A percentile compares a stretch with the other conserved stretches of the same genome.
Conservation (phyloP, 2,797 vertebrate genomes). For the Crocidura indochinensis region DNA sequence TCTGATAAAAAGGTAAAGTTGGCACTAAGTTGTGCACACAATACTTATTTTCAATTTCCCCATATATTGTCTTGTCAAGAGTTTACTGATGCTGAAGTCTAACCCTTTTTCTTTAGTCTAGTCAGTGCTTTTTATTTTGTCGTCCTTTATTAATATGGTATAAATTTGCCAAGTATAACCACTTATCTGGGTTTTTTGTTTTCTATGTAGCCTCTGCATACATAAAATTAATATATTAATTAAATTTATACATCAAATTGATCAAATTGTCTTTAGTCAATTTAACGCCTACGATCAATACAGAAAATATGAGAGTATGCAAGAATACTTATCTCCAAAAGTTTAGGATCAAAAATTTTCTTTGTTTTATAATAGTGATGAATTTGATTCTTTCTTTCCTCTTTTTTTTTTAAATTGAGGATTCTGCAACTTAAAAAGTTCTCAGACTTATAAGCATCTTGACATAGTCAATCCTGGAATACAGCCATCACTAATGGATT, state of each 20-base stretch:
- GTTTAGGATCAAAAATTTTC: slow-evolving; percentile 38
- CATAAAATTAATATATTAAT: slow-evolving; percentile 19
- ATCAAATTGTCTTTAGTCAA: neutral
- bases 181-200: slow-evolving; percentile 21
- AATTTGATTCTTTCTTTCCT: neutral
- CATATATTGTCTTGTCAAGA: neutral
- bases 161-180: neutral
- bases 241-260: neutral
- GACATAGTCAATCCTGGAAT: neutral
- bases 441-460: neutral
- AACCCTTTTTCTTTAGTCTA: neutral
- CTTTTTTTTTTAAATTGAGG: neutral
- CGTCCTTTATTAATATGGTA: slow-evolving; percentile 41
- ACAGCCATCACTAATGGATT: neutral
- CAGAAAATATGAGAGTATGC: neutral
- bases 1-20: neutral
- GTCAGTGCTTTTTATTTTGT: neutral
- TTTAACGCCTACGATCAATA: slow-evolving; percentile 27
- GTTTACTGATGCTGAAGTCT: neutral
- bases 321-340: neutral
- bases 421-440: neutral
- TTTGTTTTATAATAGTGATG: slow-evolving; percentile 6
- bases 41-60: neutral
- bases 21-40: neutral
- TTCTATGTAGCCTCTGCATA: neutral